Base-by-base conservation (phyloP, 2,797 vertebrate species). In the Hemibagrus guttatus region DNA sequence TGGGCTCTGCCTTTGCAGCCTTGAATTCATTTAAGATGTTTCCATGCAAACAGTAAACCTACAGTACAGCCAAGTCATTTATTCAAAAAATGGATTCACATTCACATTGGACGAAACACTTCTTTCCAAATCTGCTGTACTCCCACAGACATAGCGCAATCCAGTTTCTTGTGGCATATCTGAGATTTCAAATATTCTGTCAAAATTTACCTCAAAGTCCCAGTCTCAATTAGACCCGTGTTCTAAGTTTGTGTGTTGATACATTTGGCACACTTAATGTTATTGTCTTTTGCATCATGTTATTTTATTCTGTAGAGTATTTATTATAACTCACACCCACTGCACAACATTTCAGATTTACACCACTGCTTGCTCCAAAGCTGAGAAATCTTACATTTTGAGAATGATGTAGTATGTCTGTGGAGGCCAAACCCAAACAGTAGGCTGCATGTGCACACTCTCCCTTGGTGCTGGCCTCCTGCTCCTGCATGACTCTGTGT, bases 401-500 rank as follows among this genome's bases (percentile, higher is more conserved):
- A 54, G 21, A 19, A 85, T 78, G n/a, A 85, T 66, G n/a, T 66
- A 52, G 6, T 54, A 61, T 56, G 26, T 19, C 21, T 3, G 9
- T 78, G 12, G 69, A 59, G 72, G 35, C 69, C 42, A 83, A n/a
- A 49, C 46, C 23, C 28, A 83, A 68, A 87, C 63, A 83, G 59
- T 52, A 76, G 26, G 58, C 26, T 64, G n/a, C 52, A 80, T 31
- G 81, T 63, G 28, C 46, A 39, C 64, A 64, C 66, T 72, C n/a
- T 85, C 72, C 31, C 71, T 46, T 79, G 54, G 66, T 63, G 59
- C 31, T 75, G 63, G 23, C 39, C 58, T 86, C 58, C 52, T 54
- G 76, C 61, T 76, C 68, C 75, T 64, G n/a, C 81, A 66, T 59
- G 79, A 75, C 82, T 83, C 49, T 79, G 61, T 88, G 88, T 86